Conservation (phyloP, 2,797 vertebrate species). For the Dendrocincla tyrannina region DNA sequence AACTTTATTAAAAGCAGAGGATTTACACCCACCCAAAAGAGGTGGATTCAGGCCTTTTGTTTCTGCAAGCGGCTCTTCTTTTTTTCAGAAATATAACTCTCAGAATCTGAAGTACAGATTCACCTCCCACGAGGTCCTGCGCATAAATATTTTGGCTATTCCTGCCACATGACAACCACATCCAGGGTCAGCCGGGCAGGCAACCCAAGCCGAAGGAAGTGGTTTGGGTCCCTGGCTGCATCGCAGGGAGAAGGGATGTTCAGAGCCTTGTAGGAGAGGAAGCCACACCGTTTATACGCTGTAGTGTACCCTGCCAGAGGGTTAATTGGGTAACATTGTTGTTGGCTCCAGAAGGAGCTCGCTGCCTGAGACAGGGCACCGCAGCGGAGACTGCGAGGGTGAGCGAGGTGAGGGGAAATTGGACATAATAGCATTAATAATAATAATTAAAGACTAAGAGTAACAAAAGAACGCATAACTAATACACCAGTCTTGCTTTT, state of each 20-base stretch:
- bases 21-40: conserved; percentile 34
- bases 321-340: conserved; percentile 72
- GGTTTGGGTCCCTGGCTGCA: neutral
- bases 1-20: conserved; percentile 48
- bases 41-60: conserved; percentile 24
- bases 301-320: conserved; percentile 63
- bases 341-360: conserved; percentile 68
- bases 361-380: conserved; percentile 45
- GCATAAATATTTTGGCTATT: neutral
- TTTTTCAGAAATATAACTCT: neutral
- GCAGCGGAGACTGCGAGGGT: conserved; percentile 44
- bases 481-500: conserved; percentile 62
- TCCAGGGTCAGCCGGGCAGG: neutral
- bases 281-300: conserved; percentile 35
- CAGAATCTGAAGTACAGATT: neutral
- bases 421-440: conserved; percentile 53
- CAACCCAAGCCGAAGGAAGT: neutral
- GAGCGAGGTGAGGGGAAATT: conserved; percentile 60
- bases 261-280: conserved; percentile 23
- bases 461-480: conserved; percentile 54
- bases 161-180: neutral
- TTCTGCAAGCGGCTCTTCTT: neutral
- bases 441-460: conserved; percentile 61
- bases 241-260: neutral
- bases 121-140: accelerated